Evolutionary conservation across 2,113 vertebrate genomes (phyloP).

Genomic region (Trogon surrucura): DNA sequence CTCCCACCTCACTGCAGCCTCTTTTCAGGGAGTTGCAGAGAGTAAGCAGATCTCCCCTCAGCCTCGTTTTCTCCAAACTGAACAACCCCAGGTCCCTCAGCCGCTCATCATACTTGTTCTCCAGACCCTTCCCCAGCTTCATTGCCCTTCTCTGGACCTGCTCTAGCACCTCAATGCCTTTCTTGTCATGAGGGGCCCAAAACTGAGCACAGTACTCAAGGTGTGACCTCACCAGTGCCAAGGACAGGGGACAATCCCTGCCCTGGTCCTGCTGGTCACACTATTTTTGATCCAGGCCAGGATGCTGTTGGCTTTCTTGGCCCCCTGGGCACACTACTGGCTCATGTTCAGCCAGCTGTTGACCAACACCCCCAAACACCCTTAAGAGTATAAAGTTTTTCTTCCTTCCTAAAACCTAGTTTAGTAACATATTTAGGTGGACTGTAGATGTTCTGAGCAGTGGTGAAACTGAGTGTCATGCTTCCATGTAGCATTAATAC

Average conservation of each 20-base stretch:
- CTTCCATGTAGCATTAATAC: not conserved
- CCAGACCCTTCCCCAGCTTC: too few species aligned
- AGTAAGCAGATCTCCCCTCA: not conserved
- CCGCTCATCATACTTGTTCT: not conserved
- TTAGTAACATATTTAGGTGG: not conserved
- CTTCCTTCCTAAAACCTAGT: not conserved
- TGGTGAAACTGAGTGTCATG: not conserved
- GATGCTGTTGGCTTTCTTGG: not conserved
- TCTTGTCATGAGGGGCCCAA: not conserved
- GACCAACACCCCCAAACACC: not conserved
- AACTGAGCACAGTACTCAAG: rapidly evolving
- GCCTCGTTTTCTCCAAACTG: not conserved
- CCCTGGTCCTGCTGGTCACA: not conserved
- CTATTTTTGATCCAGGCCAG: not conserved
- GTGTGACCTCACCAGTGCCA: rapidly evolving
- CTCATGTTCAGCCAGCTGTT: not conserved
- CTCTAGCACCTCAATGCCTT: not conserved
- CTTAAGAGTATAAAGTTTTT: not conserved
- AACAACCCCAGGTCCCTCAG: not conserved
- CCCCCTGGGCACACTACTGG: not conserved
- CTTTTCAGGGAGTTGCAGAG: not conserved
- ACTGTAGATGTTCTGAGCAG: not conserved
- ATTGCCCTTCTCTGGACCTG: rapidly evolving
- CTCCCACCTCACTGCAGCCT: not conserved
- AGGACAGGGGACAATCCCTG: not conserved